Conservation (phyloP, 2,888 invertebrate species). For the Lathronympha strigana region DNA sequence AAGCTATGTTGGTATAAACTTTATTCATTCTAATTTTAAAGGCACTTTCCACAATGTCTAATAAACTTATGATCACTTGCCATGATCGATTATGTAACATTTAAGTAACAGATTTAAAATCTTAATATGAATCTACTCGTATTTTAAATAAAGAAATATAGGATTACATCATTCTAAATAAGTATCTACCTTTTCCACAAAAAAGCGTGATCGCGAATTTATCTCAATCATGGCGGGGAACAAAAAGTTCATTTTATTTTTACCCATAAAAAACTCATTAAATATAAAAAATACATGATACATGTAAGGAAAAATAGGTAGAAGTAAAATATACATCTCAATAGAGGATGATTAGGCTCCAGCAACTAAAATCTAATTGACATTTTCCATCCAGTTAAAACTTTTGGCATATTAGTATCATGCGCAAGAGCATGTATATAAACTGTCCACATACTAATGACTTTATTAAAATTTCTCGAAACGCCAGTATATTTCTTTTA, state of each 20-base stretch:
- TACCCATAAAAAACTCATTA: slow-evolving; percentile 50
- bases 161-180: slow-evolving; percentile 45
- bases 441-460: not conserved
- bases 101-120: slow-evolving; percentile 47
- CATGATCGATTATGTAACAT: slow-evolving; percentile 63
- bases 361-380: slow-evolving; percentile 27
- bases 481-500: slow-evolving; percentile 15
- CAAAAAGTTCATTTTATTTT: slow-evolving; percentile 52
- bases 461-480: slow-evolving; percentile 21
- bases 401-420: slow-evolving; percentile 4
- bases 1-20: slow-evolving; percentile 83
- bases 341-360: slow-evolving; percentile 3
- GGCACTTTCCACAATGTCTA: slow-evolving; percentile 83
- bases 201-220: slow-evolving; percentile 45
- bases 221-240: slow-evolving; percentile 56
- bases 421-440: not conserved
- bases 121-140: slow-evolving; percentile 44
- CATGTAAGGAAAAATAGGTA: slow-evolving; percentile 21
- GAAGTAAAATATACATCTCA: slow-evolving; percentile 25
- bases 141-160: slow-evolving; percentile 45
- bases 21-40: slow-evolving; percentile 82
- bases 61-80: slow-evolving; percentile 68
- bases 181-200: slow-evolving; percentile 35
- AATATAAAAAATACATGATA: slow-evolving; percentile 28
- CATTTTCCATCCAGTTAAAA: slow-evolving; percentile 12